Percentiles rank a stretch among this genome's conserved stretches.
phyloP scores from a whole-genome alignment of 2,888 invertebrate genomes.

The Ennomos fuscantarius region DNA sequence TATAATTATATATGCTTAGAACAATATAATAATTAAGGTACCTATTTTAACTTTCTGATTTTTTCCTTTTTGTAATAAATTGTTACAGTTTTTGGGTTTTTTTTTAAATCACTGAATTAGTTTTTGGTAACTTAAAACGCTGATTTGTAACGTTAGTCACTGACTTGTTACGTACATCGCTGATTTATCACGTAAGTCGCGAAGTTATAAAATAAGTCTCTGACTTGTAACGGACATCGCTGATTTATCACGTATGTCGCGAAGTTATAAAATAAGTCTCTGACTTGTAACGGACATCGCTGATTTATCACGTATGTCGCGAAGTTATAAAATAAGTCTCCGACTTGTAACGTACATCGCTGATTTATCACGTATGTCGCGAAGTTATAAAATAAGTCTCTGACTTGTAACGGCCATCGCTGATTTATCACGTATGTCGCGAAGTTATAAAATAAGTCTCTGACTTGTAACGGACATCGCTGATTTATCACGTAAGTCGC shows the following conservation, averaged over 20 bases:
- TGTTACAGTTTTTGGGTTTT: no score
- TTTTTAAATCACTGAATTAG: no score
- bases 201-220: background rate
- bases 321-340: constrained; percentile 29
- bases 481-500: no score
- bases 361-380: background rate
- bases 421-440: background rate
- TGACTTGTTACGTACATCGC: background rate
- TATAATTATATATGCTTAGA: no score
- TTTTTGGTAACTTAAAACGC: no score
- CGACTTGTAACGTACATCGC: constrained; percentile 69
- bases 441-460: constrained; percentile 29
- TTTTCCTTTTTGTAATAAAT: no score
- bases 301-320: background rate
- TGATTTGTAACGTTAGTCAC: no score
- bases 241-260: background rate
- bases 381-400: background rate
- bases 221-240: background rate
- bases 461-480: constrained; percentile 83
- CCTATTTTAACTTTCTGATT: no score
- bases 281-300: background rate
- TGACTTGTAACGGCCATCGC: background rate
- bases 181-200: background rate
- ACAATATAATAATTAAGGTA: no score
- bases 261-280: background rate